Percentiles rank a stretch among this genome's conserved stretches.
Evolutionary conservation across 2,888 invertebrate genomes (phyloP).

Genomic region (Amblyjoppa fuscipennis): DNA sequence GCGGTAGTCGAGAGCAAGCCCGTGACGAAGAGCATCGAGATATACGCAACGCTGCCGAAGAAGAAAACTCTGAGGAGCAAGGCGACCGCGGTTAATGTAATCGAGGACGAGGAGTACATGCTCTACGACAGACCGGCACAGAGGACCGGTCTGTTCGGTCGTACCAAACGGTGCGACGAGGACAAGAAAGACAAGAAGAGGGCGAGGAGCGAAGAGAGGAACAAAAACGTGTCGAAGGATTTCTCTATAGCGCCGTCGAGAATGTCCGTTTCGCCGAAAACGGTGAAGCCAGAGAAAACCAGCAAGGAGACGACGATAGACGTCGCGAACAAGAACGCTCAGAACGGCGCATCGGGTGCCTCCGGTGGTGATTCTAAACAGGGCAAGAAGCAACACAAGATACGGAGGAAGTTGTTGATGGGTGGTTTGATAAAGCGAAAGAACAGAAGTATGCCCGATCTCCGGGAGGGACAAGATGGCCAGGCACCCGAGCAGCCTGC

Average conservation of each 20-base stretch:
- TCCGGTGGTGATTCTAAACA: conserved; percentile 88
- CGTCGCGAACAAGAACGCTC: conserved; percentile 84
- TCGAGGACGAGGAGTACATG: conserved; percentile 91
- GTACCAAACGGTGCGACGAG: conserved; percentile 89
- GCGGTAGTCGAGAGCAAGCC: conserved; percentile 82
- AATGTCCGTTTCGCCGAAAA: conserved; percentile 76
- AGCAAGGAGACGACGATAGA: conserved; percentile 85
- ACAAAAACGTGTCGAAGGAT: conserved; percentile 90
- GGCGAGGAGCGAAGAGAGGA: conserved; percentile 94
- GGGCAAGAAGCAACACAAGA: conserved; percentile 96
- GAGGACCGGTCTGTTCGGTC: conserved; percentile 89
- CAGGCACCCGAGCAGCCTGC: conserved; percentile 80
- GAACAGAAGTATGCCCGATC: conserved; percentile 96
- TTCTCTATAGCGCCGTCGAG: conserved; percentile 89
- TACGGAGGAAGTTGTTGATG: conserved; percentile 94
- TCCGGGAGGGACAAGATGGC: conserved; percentile 92
- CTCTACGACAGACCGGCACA: conserved; percentile 90
- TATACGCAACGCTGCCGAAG: conserved; percentile 96
- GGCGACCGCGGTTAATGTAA: conserved; percentile 88
- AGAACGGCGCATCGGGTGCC: conserved; percentile 34
- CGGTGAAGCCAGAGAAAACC: conserved; percentile 83
- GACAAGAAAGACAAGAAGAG: conserved; percentile 91
- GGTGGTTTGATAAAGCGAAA: conserved; percentile 95
- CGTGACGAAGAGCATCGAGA: conserved; percentile 91
- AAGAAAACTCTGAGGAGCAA: conserved; percentile 91